A percentile compares a stretch with the other conserved stretches of the same genome.
Evolutionary conservation across 2,113 vertebrate genomes (phyloP).

Genomic region (Rhineura floridana): DNA sequence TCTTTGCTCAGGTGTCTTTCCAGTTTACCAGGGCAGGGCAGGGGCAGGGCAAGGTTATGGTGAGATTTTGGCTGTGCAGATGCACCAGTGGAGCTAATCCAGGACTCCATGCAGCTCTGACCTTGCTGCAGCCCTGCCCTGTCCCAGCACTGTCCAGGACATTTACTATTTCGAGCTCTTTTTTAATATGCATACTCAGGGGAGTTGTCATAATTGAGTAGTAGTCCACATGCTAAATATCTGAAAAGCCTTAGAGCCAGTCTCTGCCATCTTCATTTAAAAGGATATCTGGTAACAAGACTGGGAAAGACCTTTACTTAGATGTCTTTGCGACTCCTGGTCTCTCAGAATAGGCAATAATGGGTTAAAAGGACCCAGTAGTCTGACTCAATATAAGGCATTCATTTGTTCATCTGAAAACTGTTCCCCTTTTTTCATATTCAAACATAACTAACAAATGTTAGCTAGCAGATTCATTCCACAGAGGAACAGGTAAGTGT

Average conservation of each 20-base stretch:
- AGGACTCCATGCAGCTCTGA: no score
- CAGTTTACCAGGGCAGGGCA: no score
- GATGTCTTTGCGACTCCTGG: background rate
- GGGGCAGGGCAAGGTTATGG: no score
- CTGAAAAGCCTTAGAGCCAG: background rate
- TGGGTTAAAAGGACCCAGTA: background rate
- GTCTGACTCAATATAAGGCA: background rate
- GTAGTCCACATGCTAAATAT: background rate
- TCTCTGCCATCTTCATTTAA: no score
- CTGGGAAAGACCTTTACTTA: background rate
- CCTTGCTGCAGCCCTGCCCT: no score
- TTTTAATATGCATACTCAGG: no score
- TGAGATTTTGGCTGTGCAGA: no score
- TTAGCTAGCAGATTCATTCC: background rate
- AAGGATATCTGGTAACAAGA: background rate
- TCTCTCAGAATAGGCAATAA: background rate
- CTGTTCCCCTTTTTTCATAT: background rate
- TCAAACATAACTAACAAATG: conserved; percentile 2
- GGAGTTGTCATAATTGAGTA: background rate
- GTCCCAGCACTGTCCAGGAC: no score
- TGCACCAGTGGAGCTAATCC: no score
- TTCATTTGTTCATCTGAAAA: background rate
- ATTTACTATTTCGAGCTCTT: no score
- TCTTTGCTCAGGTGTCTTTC: no score
- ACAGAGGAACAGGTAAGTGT: conserved; percentile 22